Conservation (phyloP, 2,113 vertebrate species). For the Notothenia rossii region DNA sequence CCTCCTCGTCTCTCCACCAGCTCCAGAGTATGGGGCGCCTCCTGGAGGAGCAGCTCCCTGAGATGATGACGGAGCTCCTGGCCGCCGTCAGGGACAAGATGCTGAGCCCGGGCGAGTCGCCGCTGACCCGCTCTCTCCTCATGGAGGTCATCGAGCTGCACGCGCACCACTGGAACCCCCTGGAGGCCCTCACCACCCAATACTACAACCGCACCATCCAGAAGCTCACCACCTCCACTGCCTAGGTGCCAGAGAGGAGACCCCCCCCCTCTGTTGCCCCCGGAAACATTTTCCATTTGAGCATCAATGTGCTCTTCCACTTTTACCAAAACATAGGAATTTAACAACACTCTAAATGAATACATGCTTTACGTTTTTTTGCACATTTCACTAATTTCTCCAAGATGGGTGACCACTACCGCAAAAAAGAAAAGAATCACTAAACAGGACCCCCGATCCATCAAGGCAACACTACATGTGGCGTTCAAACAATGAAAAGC, state of each 20-base stretch:
- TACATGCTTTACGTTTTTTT: slow-evolving; percentile 6
- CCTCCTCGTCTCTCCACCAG: slow-evolving; percentile 77
- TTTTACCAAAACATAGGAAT: slow-evolving; percentile 23
- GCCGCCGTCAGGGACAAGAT: slow-evolving; percentile 96
- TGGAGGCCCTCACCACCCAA: slow-evolving; percentile 94
- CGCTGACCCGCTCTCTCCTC: slow-evolving; percentile 94
- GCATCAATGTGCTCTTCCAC: not conserved
- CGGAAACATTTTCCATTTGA: slow-evolving; percentile 9
- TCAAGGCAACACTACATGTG: slow-evolving; percentile 12
- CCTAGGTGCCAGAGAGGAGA: slow-evolving; percentile 57
- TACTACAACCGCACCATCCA: slow-evolving; percentile 99
- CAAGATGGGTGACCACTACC: slow-evolving; percentile 27
- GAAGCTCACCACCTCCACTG: slow-evolving; percentile 91
- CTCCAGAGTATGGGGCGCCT: slow-evolving; percentile 95
- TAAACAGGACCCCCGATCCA: slow-evolving; percentile 2
- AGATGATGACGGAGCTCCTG: slow-evolving; percentile 97
- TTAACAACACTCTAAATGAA: slow-evolving; percentile 14
- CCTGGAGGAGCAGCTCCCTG: slow-evolving; percentile 96
- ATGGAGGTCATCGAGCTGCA: slow-evolving; percentile 99
- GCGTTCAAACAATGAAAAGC: not conserved
- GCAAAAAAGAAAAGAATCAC: not conserved
- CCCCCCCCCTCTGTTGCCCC: not conserved
- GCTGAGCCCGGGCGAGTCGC: slow-evolving; percentile 94
- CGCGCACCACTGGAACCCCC: slow-evolving; percentile 96
- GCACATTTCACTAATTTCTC: slow-evolving; percentile 3